phyloP scores from a whole-genome alignment of 2,113 vertebrate species.

The Heterocephalus glaber region DNA sequence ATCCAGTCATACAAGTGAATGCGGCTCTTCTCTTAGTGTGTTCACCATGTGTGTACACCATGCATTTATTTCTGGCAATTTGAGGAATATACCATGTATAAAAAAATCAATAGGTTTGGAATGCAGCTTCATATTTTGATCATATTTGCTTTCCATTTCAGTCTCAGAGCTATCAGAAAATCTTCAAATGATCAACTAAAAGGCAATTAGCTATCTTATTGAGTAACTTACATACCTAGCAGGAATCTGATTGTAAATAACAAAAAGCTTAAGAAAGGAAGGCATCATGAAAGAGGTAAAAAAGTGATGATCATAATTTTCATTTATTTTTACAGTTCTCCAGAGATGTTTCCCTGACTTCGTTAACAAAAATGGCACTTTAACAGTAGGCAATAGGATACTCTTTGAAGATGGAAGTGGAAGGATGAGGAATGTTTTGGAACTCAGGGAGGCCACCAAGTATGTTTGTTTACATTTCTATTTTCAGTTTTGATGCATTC shows the following conservation, averaged over 20 bases:
- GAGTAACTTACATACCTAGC: background rate
- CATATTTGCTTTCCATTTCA: background rate
- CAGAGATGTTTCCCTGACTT: constrained; percentile 98
- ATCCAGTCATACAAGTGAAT: background rate
- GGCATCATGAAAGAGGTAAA: background rate
- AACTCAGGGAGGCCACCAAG: constrained; percentile 93
- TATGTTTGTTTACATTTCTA: constrained; percentile 84
- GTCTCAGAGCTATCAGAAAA: background rate
- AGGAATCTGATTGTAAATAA: constrained; percentile 17
- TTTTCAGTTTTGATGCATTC: background rate
- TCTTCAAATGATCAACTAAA: constrained; percentile 47
- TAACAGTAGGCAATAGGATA: constrained; percentile 91
- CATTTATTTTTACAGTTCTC: constrained; percentile 88
- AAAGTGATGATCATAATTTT: background rate
- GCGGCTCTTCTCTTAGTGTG: background rate
- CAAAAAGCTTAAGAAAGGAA: background rate
- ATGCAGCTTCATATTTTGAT: background rate
- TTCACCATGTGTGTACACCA: background rate
- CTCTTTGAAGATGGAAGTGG: constrained; percentile 91
- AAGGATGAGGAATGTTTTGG: constrained; percentile 87
- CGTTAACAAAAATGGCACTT: constrained; percentile 90
- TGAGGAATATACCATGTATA: background rate
- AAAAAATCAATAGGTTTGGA: background rate
- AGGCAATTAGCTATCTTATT: background rate
- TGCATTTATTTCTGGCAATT: background rate